Evolutionary conservation across 37 sponge, comb jelly and placozoan genomes (phyloP).

Genomic region (Corticium candelabrum): DNA sequence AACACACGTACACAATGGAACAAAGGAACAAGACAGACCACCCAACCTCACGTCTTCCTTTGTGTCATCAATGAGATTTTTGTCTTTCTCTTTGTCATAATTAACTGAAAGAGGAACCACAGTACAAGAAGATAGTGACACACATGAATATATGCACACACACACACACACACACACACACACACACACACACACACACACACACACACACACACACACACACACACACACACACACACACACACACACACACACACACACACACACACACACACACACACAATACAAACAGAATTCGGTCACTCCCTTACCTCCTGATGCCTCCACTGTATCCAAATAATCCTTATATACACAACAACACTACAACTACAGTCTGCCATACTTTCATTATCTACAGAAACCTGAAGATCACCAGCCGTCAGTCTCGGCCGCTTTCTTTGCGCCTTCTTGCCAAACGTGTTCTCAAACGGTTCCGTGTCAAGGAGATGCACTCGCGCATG

Average conservation of each 20-base stretch:
- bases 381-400: conserved; percentile 8
- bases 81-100: neutral
- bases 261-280: too few relatives aligned
- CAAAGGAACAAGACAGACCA: neutral
- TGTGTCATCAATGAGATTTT: neutral
- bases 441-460: conserved; percentile 89
- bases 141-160: too few relatives aligned
- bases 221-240: too few relatives aligned
- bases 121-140: neutral
- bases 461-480: conserved; percentile 82
- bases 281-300: too few relatives aligned
- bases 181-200: conserved; percentile 13
- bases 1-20: neutral
- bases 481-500: conserved; percentile 73
- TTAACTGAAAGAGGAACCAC: too few relatives aligned
- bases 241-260: neutral
- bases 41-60: neutral
- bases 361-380: conserved; percentile 8
- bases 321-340: neutral
- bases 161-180: neutral
- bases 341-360: conserved; percentile 8
- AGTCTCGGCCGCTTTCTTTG: conserved; percentile 77
- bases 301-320: too few relatives aligned
- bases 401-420: conserved; percentile 51
- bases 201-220: too few relatives aligned